Percentiles rank a stretch among this genome's conserved stretches.
Conservation (phyloP, 2,113 vertebrate genomes). For the Campylomormyrus tamandua region DNA sequence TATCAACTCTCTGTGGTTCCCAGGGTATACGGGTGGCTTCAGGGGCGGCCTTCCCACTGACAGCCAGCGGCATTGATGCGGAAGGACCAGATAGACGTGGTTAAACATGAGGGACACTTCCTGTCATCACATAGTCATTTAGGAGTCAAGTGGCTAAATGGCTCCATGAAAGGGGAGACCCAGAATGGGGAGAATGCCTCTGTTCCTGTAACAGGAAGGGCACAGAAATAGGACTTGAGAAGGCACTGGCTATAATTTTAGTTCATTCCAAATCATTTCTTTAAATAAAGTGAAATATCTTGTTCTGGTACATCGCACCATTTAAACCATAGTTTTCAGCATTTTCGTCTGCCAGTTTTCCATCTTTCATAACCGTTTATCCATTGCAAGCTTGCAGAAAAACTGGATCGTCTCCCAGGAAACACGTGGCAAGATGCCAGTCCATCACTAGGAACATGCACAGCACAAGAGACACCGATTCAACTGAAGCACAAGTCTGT, state of each 20-base stretch:
- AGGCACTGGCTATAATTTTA: neutral
- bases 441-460: neutral
- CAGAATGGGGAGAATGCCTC: neutral
- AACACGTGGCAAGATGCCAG: neutral
- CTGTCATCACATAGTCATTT: neutral
- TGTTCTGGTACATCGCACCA: neutral
- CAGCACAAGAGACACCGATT: neutral
- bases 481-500: neutral
- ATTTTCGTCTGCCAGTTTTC: neutral
- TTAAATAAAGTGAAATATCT: neutral
- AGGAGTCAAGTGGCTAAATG: neutral
- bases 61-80: neutral
- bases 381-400: neutral
- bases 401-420: neutral
- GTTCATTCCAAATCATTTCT: neutral
- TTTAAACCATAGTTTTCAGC: neutral
- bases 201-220: neutral
- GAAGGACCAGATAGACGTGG: neutral
- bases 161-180: neutral
- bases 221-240: neutral
- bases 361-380: neutral
- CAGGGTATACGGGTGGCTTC: neutral
- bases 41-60: neutral
- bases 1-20: neutral
- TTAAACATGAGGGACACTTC: neutral